A percentile compares a stretch with the other conserved stretches of the same genome.
Conservation (phyloP, 2,113 vertebrate genomes). For the cattle (Bos taurus) region ARS-UCD2.0 NC_037335.1:39041001-39041500, state of each 20-base stretch:
- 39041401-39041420: background rate
- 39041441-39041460: background rate
- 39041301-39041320: background rate
- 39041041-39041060: background rate
- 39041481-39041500: background rate
- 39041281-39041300: background rate
- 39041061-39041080: background rate
- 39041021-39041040: background rate
- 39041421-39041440: background rate
- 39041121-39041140: background rate
- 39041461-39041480: background rate
- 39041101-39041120: background rate
- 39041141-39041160: background rate
- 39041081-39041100: background rate
- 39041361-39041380: background rate
- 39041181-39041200: background rate
- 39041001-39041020: background rate
- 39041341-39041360: background rate
- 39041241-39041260: background rate
- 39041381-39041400: background rate
- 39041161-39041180: background rate
- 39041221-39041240: background rate
- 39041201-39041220: background rate
- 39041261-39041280: background rate
- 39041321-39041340: background rate